Conservation (phyloP, 2,113 vertebrate genomes). For the Apistogramma diplotaenia region DNA sequence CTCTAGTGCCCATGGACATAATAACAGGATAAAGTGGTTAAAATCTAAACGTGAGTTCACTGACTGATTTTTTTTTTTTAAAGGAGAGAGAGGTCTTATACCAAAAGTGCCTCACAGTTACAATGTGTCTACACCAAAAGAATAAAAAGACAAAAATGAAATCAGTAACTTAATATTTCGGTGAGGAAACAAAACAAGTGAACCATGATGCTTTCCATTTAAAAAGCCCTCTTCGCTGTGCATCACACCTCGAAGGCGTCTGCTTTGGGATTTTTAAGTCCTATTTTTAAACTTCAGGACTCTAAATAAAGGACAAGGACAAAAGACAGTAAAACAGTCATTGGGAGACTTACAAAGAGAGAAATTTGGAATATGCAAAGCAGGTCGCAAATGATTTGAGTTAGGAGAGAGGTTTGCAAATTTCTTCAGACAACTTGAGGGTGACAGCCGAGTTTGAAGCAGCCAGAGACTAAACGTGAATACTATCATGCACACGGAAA, state of each 20-base stretch:
- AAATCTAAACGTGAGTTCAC: neutral
- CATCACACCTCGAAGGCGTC: neutral
- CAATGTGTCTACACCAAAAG: neutral
- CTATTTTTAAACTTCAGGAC: neutral
- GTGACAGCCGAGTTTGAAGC: neutral
- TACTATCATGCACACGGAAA: slow-evolving; percentile 58
- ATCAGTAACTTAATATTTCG: neutral
- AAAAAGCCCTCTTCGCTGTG: neutral
- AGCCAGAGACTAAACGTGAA: slow-evolving; percentile 15
- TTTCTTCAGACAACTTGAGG: neutral
- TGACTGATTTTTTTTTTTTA: neutral
- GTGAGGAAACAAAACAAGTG: neutral
- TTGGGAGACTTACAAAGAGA: slow-evolving; percentile 26
- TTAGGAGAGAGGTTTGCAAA: neutral
- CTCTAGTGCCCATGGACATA: slow-evolving; percentile 21
- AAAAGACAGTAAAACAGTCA: slow-evolving; percentile 46
- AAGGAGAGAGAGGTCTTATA: neutral
- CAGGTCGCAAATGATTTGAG: neutral
- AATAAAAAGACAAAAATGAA: neutral
- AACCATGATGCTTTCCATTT: neutral
- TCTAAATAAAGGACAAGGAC: neutral
- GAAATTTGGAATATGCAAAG: neutral
- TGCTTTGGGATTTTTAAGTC: neutral
- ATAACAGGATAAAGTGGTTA: slow-evolving; percentile 30
- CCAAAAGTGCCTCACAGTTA: slow-evolving; percentile 35